phyloP scores from a whole-genome alignment of 1,140 invertebrate species.

The Neodiprion virginianus region DNA sequence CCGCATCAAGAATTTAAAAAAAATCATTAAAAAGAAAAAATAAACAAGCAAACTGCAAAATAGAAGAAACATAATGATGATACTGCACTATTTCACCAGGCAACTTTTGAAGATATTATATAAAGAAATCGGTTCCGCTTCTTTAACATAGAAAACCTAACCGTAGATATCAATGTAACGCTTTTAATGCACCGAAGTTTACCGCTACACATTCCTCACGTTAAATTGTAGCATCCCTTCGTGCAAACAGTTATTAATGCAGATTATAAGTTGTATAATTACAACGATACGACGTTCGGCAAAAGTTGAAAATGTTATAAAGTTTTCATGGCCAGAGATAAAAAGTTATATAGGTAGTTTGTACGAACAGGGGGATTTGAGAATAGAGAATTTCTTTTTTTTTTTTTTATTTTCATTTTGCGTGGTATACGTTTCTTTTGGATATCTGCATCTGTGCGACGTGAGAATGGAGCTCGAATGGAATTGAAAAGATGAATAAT shows the following conservation, averaged over 20 bases:
- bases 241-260: too few relatives aligned
- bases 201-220: background rate
- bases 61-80: background rate
- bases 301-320: too few relatives aligned
- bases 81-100: background rate
- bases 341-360: too few relatives aligned
- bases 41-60: background rate
- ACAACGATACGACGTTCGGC: too few relatives aligned
- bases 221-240: too few relatives aligned
- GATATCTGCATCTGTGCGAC: background rate
- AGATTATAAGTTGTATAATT: too few relatives aligned
- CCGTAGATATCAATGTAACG: background rate
- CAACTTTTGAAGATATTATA: background rate
- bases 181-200: background rate
- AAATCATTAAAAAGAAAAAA: too few relatives aligned
- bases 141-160: background rate
- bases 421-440: too few relatives aligned
- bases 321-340: too few relatives aligned
- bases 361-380: too few relatives aligned
- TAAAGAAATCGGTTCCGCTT: background rate
- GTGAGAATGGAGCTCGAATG: background rate
- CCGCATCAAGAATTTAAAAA: background rate
- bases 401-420: background rate
- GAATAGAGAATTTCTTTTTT: too few relatives aligned
- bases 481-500: background rate